Conservation (phyloP, 2,888 invertebrate genomes). For the Exocentrus adspersus region DNA sequence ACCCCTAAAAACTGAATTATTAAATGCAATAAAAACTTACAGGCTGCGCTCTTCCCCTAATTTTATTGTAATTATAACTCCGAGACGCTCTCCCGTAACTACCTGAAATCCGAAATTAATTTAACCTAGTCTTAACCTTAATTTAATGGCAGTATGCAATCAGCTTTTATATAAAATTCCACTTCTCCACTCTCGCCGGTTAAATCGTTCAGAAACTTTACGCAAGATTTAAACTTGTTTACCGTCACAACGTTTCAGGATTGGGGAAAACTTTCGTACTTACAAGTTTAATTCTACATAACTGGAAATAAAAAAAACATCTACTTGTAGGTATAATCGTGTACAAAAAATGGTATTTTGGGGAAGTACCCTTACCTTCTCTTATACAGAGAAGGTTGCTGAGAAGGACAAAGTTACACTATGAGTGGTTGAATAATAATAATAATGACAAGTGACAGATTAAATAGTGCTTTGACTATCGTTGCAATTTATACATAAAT, state of each 20-base stretch:
- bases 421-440: too few relatives aligned
- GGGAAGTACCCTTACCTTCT: too few relatives aligned
- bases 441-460: too few relatives aligned
- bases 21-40: constrained; percentile 46
- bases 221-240: constrained; percentile 49
- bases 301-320: too few relatives aligned
- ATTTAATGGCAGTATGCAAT: constrained; percentile 56
- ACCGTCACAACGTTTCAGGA: constrained; percentile 44
- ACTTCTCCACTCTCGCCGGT: constrained; percentile 42
- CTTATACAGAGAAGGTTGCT: too few relatives aligned
- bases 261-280: constrained; percentile 30
- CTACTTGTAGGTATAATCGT: too few relatives aligned
- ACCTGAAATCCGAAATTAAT: constrained; percentile 58
- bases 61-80: constrained; percentile 57
- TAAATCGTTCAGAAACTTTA: constrained; percentile 53
- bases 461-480: too few relatives aligned
- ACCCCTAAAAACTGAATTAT: constrained; percentile 45
- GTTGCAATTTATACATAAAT: too few relatives aligned
- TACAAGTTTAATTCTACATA: too few relatives aligned
- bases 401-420: too few relatives aligned
- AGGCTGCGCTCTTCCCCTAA: constrained; percentile 35
- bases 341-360: too few relatives aligned
- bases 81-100: constrained; percentile 52
- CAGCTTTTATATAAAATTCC: constrained; percentile 51
- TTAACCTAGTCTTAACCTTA: constrained; percentile 55